Conservation (phyloP, 1,140 invertebrate species). For the Drosophila nannoptera region DNA sequence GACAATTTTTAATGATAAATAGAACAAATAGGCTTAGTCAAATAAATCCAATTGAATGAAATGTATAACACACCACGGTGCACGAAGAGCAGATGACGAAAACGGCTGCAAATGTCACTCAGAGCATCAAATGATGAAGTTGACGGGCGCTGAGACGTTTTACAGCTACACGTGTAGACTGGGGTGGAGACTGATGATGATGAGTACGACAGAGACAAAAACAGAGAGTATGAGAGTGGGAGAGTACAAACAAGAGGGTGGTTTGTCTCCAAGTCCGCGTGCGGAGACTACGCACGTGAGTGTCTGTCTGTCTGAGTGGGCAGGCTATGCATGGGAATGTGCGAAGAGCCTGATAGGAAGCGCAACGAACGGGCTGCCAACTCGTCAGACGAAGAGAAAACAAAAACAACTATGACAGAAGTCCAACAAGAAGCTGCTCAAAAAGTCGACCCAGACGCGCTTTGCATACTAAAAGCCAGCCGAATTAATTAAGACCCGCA, state of each 20-base stretch:
- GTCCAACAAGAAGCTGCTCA: constrained; percentile 19
- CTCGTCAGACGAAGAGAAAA: constrained; percentile 12
- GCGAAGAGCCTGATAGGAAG: constrained; percentile 32
- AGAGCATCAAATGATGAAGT: constrained; percentile 18
- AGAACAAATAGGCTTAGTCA: too few species aligned
- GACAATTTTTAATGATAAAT: too few species aligned
- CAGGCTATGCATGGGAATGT: constrained; percentile 51
- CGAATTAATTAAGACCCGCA: constrained; percentile 67
- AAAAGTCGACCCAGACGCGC: constrained; percentile 48
- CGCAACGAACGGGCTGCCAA: constrained; percentile 30
- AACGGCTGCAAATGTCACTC: constrained; percentile 25
- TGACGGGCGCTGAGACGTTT: constrained; percentile 4
- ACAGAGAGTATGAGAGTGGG: not conserved
- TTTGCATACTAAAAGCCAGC: constrained; percentile 60
- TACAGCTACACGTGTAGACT: constrained; percentile 3
- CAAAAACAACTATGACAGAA: not conserved
- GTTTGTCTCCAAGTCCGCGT: constrained; percentile 44
- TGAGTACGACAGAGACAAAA: not conserved
- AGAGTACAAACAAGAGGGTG: constrained; percentile 23
- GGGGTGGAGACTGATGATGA: not conserved
- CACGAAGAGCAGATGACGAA: constrained; percentile 15
- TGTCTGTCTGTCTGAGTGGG: not conserved
- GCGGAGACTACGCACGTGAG: not conserved
- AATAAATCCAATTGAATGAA: not conserved
- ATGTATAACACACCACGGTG: constrained; percentile 13